phyloP scores from a whole-genome alignment of 2,113 vertebrate species.

The Malurus alboscapulatus region DNA sequence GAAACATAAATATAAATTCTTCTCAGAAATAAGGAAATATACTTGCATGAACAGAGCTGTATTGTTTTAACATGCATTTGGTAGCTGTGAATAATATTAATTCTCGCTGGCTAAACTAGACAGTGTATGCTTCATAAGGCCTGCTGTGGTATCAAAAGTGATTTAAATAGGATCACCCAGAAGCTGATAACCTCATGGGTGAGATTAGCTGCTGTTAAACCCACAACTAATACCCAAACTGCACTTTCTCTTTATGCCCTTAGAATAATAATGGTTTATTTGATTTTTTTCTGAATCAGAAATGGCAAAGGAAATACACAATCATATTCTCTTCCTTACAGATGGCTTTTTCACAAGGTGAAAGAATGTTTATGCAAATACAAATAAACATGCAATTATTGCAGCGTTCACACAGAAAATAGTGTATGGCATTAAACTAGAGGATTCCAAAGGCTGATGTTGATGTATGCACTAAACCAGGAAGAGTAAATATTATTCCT shows the following conservation, averaged over 20 bases:
- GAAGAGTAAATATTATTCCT: not conserved
- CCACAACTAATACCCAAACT: constrained; percentile 9
- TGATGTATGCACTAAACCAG: not conserved
- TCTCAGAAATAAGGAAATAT: constrained; percentile 24
- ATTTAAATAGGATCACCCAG: constrained; percentile 25
- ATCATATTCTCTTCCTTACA: not conserved
- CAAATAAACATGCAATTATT: not conserved
- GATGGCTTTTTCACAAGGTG: not conserved
- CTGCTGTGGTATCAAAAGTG: not conserved
- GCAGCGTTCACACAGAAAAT: not conserved
- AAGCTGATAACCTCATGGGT: constrained; percentile 5
- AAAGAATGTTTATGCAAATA: not conserved
- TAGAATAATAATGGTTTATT: not conserved
- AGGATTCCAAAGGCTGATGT: not conserved
- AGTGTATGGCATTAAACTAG: not conserved
- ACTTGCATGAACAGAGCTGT: not conserved
- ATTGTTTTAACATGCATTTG: constrained; percentile 16
- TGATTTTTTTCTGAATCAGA: not conserved
- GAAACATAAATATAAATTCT: not conserved
- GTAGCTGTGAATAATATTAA: constrained; percentile 14
- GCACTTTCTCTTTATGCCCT: not conserved
- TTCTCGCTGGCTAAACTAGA: not conserved
- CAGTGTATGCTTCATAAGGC: not conserved
- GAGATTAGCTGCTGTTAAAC: constrained; percentile 33
- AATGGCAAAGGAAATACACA: not conserved